These are phyloP conservation scores for Mormyrus hasselquistii DNA, from an alignment of 2,797 vertebrate species.

Conservation along the genomic window DNA sequence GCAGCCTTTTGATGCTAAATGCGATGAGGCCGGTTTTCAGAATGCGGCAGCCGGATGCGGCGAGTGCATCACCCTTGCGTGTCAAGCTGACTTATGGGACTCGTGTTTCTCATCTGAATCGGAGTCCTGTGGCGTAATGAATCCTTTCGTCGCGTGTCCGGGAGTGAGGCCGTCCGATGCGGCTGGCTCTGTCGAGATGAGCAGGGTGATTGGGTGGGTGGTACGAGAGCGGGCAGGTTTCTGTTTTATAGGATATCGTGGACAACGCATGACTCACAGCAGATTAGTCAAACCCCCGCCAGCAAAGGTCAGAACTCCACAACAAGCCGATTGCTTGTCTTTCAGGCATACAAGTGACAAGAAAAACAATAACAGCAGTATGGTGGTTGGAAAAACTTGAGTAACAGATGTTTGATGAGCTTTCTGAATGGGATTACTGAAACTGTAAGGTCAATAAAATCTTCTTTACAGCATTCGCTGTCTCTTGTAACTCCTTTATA, in stretches of 20 bases:
- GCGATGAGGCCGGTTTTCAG: neutral
- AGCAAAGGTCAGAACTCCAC: neutral
- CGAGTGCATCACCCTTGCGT: neutral
- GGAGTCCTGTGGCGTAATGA: neutral
- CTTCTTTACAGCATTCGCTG: neutral
- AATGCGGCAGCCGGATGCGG: neutral
- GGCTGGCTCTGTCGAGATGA: neutral
- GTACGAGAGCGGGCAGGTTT: neutral
- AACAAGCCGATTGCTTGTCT: slow-evolving; percentile 2
- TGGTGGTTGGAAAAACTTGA: neutral
- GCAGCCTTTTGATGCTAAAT: neutral
- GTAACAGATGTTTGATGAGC: neutral
- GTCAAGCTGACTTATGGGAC: slow-evolving; percentile 4
- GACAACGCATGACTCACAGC: neutral
- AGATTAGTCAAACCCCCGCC: neutral
- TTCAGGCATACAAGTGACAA: neutral
- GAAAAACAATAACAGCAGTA: neutral
- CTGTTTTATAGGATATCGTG: neutral
- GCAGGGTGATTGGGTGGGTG: neutral
- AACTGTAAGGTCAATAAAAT: neutral
- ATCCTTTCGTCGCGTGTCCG: neutral
- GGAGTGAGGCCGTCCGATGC: neutral
- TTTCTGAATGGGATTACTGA: neutral
- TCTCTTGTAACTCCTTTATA: neutral
- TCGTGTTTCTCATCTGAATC: neutral